Evolutionary conservation across 2,888 invertebrate genomes (phyloP).

Genomic region (Sphaerophoria taeniata): DNA sequence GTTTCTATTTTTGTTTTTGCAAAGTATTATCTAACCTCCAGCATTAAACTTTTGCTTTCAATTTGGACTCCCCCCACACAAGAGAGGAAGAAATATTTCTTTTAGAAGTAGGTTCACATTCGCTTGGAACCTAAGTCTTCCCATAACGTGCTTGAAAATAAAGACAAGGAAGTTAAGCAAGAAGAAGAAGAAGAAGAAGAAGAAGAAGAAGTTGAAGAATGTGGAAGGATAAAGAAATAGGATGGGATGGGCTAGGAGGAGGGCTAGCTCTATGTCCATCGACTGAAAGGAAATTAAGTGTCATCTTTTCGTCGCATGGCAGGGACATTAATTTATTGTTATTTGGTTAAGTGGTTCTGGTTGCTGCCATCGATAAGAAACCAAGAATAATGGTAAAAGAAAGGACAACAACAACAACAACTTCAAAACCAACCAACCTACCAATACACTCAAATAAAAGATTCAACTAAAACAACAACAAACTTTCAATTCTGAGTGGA

Average conservation of each 20-base stretch:
- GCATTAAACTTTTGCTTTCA: constrained; percentile 29
- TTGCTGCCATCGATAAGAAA: constrained; percentile 70
- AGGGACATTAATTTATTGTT: constrained; percentile 72
- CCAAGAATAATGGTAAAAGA: constrained; percentile 55
- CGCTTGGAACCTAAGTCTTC: constrained; percentile 6
- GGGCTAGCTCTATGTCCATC: constrained; percentile 59
- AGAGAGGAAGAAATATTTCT: constrained; percentile 28
- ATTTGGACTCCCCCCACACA: background rate
- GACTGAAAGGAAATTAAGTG: constrained; percentile 72
- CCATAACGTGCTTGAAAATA: too few relatives aligned
- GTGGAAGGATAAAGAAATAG: background rate
- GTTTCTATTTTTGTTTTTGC: background rate
- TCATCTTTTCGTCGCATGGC: constrained; percentile 73
- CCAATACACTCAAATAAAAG: constrained; percentile 43
- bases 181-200: too few relatives aligned
- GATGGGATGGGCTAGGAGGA: background rate
- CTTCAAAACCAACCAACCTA: too few relatives aligned
- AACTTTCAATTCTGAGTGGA: constrained; percentile 6
- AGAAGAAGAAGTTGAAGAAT: background rate
- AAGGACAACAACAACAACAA: constrained; percentile 45
- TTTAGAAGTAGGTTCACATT: constrained; percentile 51
- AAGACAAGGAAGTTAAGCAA: too few relatives aligned
- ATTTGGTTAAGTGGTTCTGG: constrained; percentile 73
- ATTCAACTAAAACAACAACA: background rate
- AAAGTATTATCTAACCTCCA: constrained; percentile 56